Percentiles rank a stretch among this genome's conserved stretches.
Conservation (phyloP, 2,888 invertebrate genomes). For the Dryadula phaetusa region DNA sequence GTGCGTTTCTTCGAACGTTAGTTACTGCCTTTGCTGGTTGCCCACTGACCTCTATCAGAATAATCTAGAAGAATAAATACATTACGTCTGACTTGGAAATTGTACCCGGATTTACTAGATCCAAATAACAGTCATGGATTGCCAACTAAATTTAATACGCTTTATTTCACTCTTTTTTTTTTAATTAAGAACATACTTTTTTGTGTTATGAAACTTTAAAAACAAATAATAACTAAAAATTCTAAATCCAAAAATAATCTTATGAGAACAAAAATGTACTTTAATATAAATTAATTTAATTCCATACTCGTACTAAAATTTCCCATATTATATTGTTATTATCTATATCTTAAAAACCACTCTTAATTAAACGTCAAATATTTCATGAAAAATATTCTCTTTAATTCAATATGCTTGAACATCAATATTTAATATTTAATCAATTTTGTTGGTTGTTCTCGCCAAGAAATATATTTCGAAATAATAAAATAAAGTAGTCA, state of each 20-base stretch:
- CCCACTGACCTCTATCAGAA: slow-evolving; percentile 26
- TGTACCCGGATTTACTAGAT: slow-evolving; percentile 11
- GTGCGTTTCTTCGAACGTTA: slow-evolving; percentile 58
- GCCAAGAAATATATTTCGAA: slow-evolving; percentile 7
- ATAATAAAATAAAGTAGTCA: slow-evolving; percentile 27
- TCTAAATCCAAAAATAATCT: too few relatives aligned
- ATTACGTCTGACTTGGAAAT: slow-evolving; percentile 13
- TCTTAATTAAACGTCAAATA: background rate
- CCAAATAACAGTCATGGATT: background rate
- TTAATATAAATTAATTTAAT: too few relatives aligned
- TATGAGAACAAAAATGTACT: too few relatives aligned
- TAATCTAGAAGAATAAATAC: slow-evolving; percentile 27
- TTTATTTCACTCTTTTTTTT: background rate
- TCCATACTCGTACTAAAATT: too few relatives aligned
- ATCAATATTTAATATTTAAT: slow-evolving; percentile 11
- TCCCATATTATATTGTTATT: too few relatives aligned
- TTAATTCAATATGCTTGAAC: background rate
- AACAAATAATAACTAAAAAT: too few relatives aligned
- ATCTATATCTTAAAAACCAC: background rate
- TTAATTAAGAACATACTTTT: too few relatives aligned
- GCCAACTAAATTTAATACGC: background rate
- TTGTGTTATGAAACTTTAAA: too few relatives aligned
- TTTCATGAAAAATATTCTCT: background rate
- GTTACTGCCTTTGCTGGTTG: slow-evolving; percentile 25
- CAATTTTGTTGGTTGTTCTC: background rate